Base-by-base conservation (phyloP, 2,888 invertebrate species). In the Camptogramma bilineatum region DNA sequence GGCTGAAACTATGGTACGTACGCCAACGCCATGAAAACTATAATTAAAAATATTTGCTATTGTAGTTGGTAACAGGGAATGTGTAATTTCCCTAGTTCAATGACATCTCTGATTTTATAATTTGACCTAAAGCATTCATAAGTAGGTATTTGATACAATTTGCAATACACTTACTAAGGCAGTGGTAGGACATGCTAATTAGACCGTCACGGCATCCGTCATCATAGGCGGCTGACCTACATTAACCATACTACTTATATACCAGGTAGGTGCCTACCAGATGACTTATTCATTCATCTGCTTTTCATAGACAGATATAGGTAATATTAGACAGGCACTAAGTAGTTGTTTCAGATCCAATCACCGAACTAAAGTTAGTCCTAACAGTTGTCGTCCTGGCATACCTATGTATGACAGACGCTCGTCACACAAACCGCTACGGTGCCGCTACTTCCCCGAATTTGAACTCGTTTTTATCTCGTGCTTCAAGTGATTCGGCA, bases 391-490 rank as follows among this genome's bases (percentile, higher is more conserved):
- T 61, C 55, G 51, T 62, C 50, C 58, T 64, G 52, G 28, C 28
- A 28, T 28, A 28, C 7, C 7, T 55, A 46, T 54, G 52, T 44
- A 51, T 55, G 61, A n/a, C n/a, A n/a, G n/a, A n/a, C n/a, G 48
- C 55, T 53, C 74, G 75, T 73, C 74, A 70, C 66, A 69, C 72
- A 80, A 84, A 82, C 84, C 75, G 80, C 79, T 82, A 74, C 72
- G 73, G 72, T 79, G 71, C 84, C 82, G 84, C 77, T 84, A 80
- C 79, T 86, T 85, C 84, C 75, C 72, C 77, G 81, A 84, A 85
- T 71, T 74, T 71, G 75, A 73, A 79, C 80, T 79, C 77, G 76
- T 81, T 81, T 83, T 82, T 81, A 81, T 79, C 72, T 79, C 74
- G 75, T 74, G 73, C 76, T 75, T 75, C 68, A 79, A 80, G 73